These are phyloP conservation scores for Agelas oroides DNA, from an alignment of 37 sponge, comb jelly and placozoan species.

Conservation along the genomic window DNA sequence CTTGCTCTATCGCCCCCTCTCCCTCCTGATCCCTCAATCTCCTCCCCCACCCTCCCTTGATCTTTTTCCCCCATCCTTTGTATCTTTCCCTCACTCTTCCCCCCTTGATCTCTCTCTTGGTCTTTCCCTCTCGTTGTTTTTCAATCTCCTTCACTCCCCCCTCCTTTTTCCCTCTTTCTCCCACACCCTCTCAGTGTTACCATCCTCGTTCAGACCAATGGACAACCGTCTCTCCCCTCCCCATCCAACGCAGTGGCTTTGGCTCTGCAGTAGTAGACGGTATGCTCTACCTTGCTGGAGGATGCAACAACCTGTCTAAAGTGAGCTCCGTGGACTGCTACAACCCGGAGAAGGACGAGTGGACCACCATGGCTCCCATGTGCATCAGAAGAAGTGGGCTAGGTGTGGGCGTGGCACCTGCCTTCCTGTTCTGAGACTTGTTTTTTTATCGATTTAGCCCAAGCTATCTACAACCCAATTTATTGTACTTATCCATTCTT, in stretches of 20 bases:
- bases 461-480: too few relatives aligned
- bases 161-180: too few relatives aligned
- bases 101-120: not conserved
- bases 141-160: too few relatives aligned
- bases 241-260: conserved; percentile 67
- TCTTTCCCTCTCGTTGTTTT: too few relatives aligned
- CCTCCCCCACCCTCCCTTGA: too few relatives aligned
- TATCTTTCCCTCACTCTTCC: too few relatives aligned
- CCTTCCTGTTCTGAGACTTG: conserved; percentile 46
- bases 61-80: too few relatives aligned
- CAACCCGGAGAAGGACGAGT: conserved; percentile 65
- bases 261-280: conserved; percentile 74
- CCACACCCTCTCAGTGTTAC: conserved; percentile 37
- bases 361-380: conserved; percentile 53
- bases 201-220: conserved; percentile 50
- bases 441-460: too few relatives aligned
- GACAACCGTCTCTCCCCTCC: conserved; percentile 58
- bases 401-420: conserved; percentile 74
- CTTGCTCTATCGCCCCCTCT: too few relatives aligned
- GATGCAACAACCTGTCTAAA: conserved; percentile 60
- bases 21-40: too few relatives aligned
- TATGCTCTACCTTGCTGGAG: conserved; percentile 65
- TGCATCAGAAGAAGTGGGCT: conserved; percentile 68
- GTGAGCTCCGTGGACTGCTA: conserved; percentile 68
- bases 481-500: too few relatives aligned